These are phyloP conservation scores for Drosophila infuscata DNA, from an alignment of 2,888 invertebrate genomes.

Conservation along the genomic window DNA sequence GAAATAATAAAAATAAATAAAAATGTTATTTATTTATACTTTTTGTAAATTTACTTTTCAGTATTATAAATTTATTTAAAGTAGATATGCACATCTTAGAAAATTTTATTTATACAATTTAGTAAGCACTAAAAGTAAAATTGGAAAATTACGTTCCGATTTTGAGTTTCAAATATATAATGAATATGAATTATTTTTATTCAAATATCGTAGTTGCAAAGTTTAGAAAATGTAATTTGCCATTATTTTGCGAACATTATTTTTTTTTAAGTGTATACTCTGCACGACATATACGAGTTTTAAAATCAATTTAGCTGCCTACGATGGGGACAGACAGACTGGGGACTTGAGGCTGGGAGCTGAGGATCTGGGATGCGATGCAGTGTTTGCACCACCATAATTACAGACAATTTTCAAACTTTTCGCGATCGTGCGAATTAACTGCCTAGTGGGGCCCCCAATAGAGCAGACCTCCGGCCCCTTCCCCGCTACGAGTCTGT, in stretches of 20 bases:
- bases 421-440: conserved; percentile 43
- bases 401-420: conserved; percentile 73
- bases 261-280: background rate
- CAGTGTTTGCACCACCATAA: conserved; percentile 70
- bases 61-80: background rate
- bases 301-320: conserved; percentile 69
- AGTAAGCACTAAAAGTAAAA: background rate
- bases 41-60: background rate
- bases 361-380: conserved; percentile 18
- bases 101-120: background rate
- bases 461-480: background rate
- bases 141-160: background rate
- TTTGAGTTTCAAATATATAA: background rate
- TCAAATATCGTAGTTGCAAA: background rate
- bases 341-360: background rate
- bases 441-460: conserved; percentile 21
- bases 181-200: background rate
- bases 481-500: background rate
- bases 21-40: background rate
- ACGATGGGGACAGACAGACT: background rate
- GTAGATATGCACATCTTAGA: background rate
- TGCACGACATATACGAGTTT: conserved; percentile 53
- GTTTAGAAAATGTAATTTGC: background rate
- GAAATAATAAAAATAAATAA: no score
- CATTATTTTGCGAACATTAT: background rate